Conservation (phyloP, 2,888 invertebrate species). For the Cheilosia urbana region DNA sequence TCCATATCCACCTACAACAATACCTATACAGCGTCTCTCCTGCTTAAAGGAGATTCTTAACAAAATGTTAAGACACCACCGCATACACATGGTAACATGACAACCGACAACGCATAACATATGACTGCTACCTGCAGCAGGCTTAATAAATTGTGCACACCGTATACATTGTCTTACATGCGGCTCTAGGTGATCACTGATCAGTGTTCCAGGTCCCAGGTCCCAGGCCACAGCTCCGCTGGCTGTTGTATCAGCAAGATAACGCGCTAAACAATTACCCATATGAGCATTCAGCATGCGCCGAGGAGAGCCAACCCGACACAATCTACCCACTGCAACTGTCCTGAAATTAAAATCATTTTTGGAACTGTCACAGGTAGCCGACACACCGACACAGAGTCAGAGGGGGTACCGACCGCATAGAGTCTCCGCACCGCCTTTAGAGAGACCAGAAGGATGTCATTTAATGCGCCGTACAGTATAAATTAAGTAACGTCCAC, state of each 20-base stretch:
- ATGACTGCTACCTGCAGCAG: slow-evolving; percentile 75
- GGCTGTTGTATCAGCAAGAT: slow-evolving; percentile 50
- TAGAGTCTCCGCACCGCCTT: slow-evolving; percentile 46
- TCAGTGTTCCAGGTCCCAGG: neutral
- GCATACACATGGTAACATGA: slow-evolving; percentile 68
- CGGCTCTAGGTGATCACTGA: slow-evolving; percentile 12
- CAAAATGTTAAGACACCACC: slow-evolving; percentile 73
- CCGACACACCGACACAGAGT: slow-evolving; percentile 1
- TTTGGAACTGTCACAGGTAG: slow-evolving; percentile 70
- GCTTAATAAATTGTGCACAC: slow-evolving; percentile 72
- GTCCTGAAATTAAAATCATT: slow-evolving; percentile 66
- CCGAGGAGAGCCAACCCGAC: slow-evolving; percentile 31
- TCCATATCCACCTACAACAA: slow-evolving; percentile 45
- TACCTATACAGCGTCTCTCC: neutral
- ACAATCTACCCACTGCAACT: slow-evolving; percentile 68
- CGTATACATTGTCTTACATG: slow-evolving; percentile 69
- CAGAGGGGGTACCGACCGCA: neutral
- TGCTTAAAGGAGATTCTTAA: slow-evolving; percentile 57
- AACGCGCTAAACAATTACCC: slow-evolving; percentile 72
- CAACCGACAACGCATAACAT: slow-evolving; percentile 75
- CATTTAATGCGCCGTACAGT: slow-evolving; percentile 69
- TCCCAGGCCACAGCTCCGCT: neutral
- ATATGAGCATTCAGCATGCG: slow-evolving; percentile 56
- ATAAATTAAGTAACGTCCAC: slow-evolving; percentile 75
- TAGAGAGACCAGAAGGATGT: slow-evolving; percentile 70